Evolutionary conservation across 2,888 invertebrate species (phyloP).

Genomic region (Stenoptilia bipunctidactyla): DNA sequence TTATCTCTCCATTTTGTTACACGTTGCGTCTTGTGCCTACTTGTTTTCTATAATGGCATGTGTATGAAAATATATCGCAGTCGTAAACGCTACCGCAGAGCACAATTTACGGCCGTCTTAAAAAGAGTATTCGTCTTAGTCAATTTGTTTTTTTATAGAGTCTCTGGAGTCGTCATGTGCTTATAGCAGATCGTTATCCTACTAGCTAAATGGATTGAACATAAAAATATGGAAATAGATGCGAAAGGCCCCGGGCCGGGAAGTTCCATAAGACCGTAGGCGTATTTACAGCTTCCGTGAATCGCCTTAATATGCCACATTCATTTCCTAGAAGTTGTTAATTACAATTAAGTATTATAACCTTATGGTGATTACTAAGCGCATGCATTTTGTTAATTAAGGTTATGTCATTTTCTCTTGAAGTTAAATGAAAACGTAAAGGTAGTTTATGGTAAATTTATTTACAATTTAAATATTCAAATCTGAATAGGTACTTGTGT

Average conservation of each 20-base stretch:
- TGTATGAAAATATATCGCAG: conserved; percentile 29
- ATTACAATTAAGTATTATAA: not conserved
- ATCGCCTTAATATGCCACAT: conserved; percentile 19
- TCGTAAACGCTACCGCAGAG: conserved; percentile 21
- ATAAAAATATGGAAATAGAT: no score
- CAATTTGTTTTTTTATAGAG: conserved; percentile 37
- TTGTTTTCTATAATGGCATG: conserved; percentile 1
- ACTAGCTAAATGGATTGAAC: conserved; percentile 22
- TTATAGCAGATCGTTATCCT: no score
- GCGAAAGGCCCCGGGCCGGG: no score
- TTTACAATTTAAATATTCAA: no score
- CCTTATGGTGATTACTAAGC: no score
- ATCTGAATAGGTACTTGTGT: no score
- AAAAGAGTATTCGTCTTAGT: conserved; percentile 34
- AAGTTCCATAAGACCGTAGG: no score
- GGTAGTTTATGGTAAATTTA: no score
- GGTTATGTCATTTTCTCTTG: no score
- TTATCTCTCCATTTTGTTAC: no score
- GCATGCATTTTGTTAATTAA: no score
- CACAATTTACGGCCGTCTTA: conserved; percentile 29
- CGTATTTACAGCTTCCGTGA: conserved; percentile 26
- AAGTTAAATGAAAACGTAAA: no score
- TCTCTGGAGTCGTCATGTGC: conserved; percentile 23
- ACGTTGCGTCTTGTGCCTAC: conserved; percentile 3
- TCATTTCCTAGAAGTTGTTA: not conserved